Evolutionary conservation across 2,888 invertebrate genomes (phyloP), one percentile per base, ranked within the genome.

Genomic region (Drosophila paramelanica): DNA sequence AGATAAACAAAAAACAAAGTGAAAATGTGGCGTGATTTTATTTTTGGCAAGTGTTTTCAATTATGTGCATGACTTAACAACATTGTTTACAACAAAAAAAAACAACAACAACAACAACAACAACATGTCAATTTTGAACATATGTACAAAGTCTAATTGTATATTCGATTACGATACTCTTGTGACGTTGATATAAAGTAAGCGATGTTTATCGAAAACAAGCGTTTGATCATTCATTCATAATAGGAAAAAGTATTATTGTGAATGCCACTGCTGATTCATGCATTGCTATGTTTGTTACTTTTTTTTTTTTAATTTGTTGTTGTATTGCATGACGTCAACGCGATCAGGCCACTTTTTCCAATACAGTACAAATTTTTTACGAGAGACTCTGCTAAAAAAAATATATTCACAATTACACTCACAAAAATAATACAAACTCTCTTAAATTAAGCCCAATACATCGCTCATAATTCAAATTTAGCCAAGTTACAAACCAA

Each of bases 311-410:
- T 70, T 53, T 66, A 65, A 50, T 57, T 81, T 81, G 46, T 66
- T 62, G 42, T 27, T 36, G 50, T 38, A 14, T 49, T 31, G 27
- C 55, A 55, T 83, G 89, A 84, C 88, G 83, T 60, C 84, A 89
- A 49, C 77, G 81, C 46, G 75, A 83, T 83, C 83, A 83, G 70
- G 87, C 83, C 89, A 83, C 85, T 88, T 88, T 79, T 52, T 25
- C 17, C 67, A 49, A 39, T 51, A 13, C 27, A 33, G 33, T 47
- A 11, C 14, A n/a, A 11, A 10, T 20, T 17, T 17, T 39, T 38
- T 45, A 14, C 7, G 42, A 47, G 43, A 51, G 56, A 17, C 31
- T 4, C 23, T 4, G 23, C 23, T 23, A 23, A 23, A 23, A 23
- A 20, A 23, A 23, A 23, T 23, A n/a, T n/a, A n/a, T n/a, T 23